Conservation (phyloP, 1,140 invertebrate species). For the Bradynema listronoti region DNA sequence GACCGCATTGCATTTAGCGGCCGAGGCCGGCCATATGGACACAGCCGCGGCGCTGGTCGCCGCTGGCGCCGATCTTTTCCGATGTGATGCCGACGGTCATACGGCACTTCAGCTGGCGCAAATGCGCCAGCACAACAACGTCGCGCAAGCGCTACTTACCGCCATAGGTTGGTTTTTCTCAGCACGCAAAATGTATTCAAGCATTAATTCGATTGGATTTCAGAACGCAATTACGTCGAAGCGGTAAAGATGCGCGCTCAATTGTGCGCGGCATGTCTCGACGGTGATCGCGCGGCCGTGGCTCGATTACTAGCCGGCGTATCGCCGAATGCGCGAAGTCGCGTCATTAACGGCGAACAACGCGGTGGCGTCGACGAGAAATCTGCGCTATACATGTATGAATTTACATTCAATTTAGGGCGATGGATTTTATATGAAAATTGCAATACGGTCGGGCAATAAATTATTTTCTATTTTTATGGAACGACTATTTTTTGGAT, state of each 20-base stretch:
- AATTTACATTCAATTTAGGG: too few species aligned
- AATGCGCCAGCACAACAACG: slow-evolving; percentile 67
- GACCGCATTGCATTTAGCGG: slow-evolving; percentile 73
- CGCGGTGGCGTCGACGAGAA: slow-evolving; percentile 41
- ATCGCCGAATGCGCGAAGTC: slow-evolving; percentile 16
- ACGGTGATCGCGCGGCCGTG: slow-evolving; percentile 33
- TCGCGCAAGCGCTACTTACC: slow-evolving; percentile 66
- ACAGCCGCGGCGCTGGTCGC: slow-evolving; percentile 69
- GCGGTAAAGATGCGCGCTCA: slow-evolving; percentile 21
- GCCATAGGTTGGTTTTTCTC: slow-evolving; percentile 63
- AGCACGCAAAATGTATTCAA: not conserved
- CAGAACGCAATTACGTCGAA: slow-evolving; percentile 40
- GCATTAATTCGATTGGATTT: slow-evolving; percentile 16
- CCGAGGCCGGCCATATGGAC: slow-evolving; percentile 70
- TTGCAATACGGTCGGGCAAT: too few species aligned
- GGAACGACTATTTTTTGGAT: too few species aligned
- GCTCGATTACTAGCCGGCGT: slow-evolving; percentile 20
- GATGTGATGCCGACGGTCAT: slow-evolving; percentile 66
- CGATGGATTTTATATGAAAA: too few species aligned
- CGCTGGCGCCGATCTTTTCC: slow-evolving; percentile 66
- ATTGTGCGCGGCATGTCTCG: slow-evolving; percentile 40
- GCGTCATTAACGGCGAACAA: slow-evolving; percentile 20
- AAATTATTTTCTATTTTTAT: too few species aligned
- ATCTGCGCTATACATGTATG: slow-evolving; percentile 26
- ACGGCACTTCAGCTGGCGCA: slow-evolving; percentile 72